A percentile compares a stretch with the other conserved stretches of the same genome.
Conservation (phyloP, 2,888 invertebrate genomes). For the Hoplodrina blanda region DNA sequence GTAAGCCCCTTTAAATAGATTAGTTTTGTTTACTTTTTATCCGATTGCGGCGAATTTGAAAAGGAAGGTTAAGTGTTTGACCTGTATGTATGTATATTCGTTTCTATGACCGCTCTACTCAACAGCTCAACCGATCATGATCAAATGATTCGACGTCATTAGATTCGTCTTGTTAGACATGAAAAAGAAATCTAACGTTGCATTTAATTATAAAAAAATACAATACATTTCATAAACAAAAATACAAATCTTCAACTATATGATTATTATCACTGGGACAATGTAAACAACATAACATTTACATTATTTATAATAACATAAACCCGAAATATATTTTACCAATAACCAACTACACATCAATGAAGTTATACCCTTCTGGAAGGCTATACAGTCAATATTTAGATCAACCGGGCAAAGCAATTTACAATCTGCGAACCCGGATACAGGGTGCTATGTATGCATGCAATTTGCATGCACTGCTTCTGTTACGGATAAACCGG, state of each 20-base stretch:
- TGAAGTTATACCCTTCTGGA: conserved; percentile 50
- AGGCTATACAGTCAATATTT: conserved; percentile 70
- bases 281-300: neutral
- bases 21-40: neutral
- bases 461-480: conserved; percentile 75
- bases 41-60: too few relatives aligned
- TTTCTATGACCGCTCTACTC: too few relatives aligned
- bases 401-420: conserved; percentile 73
- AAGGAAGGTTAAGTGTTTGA: too few relatives aligned
- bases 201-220: too few relatives aligned
- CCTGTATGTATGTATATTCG: too few relatives aligned
- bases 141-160: too few relatives aligned
- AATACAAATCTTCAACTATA: neutral
- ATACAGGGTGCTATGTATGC: conserved; percentile 70
- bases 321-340: conserved; percentile 29
- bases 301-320: conserved; percentile 1
- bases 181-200: too few relatives aligned
- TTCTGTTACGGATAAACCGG: conserved; percentile 64
- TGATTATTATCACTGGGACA: neutral
- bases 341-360: conserved; percentile 54
- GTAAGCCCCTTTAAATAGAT: neutral
- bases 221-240: too few relatives aligned
- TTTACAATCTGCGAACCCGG: conserved; percentile 75
- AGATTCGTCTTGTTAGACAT: too few relatives aligned
- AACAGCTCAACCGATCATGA: too few relatives aligned